phyloP scores from a whole-genome alignment of 2,113 vertebrate genomes.

The Platysternon megacephalum region DNA sequence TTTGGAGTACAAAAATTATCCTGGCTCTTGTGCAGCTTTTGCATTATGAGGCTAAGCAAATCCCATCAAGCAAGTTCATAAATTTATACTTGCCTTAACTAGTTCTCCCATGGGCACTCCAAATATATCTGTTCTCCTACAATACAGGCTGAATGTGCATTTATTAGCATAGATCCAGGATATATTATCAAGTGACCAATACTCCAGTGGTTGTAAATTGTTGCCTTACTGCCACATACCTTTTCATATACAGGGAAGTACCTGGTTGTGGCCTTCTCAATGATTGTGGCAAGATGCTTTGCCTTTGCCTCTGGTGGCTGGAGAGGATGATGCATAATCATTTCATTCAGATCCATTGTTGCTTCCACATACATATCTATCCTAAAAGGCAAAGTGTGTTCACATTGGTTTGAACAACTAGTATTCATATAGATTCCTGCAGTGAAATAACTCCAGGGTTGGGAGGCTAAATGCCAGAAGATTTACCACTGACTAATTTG shows the following conservation, averaged over 20 bases:
- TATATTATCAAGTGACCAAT: neutral
- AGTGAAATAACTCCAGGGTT: neutral
- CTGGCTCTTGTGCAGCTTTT: neutral
- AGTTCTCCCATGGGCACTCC: neutral
- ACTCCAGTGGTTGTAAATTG: neutral
- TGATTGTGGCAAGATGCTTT: constrained; percentile 60
- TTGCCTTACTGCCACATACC: constrained; percentile 63
- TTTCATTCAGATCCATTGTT: constrained; percentile 77
- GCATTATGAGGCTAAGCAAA: neutral
- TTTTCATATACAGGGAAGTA: constrained; percentile 88
- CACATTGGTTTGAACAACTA: neutral
- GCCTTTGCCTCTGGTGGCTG: constrained; percentile 46
- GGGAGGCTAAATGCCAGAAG: neutral
- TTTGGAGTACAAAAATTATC: neutral
- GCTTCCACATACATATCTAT: constrained; percentile 88
- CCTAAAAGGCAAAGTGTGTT: constrained; percentile 67
- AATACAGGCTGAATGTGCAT: neutral
- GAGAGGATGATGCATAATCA: constrained; percentile 64
- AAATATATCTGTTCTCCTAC: neutral
- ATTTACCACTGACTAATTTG: neutral
- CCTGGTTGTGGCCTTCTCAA: constrained; percentile 78
- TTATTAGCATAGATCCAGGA: neutral
- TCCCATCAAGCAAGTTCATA: neutral
- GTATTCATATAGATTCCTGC: neutral
- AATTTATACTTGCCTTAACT: neutral